phyloP scores from a whole-genome alignment of 1,140 invertebrate species.

The Rhagoletis zephyria region DNA sequence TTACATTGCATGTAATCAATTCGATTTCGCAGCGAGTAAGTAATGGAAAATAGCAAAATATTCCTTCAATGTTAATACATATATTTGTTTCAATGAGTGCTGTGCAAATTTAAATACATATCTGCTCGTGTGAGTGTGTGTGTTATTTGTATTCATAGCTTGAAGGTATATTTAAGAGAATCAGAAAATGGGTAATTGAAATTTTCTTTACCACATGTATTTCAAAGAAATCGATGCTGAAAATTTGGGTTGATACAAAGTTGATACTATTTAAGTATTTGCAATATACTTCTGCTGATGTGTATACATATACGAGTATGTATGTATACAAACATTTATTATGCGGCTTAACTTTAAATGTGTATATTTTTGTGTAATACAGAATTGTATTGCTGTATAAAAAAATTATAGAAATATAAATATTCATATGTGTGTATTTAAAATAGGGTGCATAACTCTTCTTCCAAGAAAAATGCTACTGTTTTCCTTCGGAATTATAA shows the following conservation, averaged over 20 bases:
- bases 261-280: neutral
- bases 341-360: too few species aligned
- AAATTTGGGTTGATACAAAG: neutral
- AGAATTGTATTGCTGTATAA: too few species aligned
- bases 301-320: too few species aligned
- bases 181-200: constrained; percentile 23
- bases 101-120: constrained; percentile 24
- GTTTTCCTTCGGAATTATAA: too few species aligned
- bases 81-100: neutral
- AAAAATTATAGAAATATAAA: too few species aligned
- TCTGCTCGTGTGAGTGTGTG: neutral
- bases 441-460: too few species aligned
- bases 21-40: neutral
- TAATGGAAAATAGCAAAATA: constrained; percentile 33
- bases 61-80: neutral
- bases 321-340: too few species aligned
- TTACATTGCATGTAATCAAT: neutral
- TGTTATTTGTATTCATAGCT: neutral
- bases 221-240: neutral
- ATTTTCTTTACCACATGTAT: neutral
- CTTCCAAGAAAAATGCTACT: too few species aligned
- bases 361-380: too few species aligned
- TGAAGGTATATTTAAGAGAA: neutral
- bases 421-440: too few species aligned
- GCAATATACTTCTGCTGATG: too few species aligned